These are phyloP conservation scores for Drosophila grimshawi DNA, from an alignment of 1,140 invertebrate species.

Conservation along the genomic window DNA sequence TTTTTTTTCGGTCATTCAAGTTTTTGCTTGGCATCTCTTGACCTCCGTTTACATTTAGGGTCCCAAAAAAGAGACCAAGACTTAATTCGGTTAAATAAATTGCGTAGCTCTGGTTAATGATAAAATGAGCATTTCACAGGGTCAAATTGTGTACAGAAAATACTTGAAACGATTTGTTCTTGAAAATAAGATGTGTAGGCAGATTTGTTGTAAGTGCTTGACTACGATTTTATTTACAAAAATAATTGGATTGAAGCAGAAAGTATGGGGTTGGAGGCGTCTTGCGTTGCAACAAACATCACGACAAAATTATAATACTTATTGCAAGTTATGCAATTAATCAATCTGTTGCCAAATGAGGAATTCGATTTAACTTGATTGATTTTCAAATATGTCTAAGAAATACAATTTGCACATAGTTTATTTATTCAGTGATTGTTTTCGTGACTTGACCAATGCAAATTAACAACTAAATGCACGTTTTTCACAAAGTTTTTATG, in stretches of 20 bases:
- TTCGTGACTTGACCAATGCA: background rate
- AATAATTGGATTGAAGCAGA: background rate
- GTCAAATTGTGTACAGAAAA: constrained; percentile 7
- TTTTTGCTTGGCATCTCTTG: constrained; percentile 11
- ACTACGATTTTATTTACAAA: background rate
- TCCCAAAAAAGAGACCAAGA: constrained; percentile 10
- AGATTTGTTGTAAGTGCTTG: constrained; percentile 9
- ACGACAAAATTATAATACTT: background rate
- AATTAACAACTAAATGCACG: background rate
- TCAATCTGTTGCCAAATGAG: no score
- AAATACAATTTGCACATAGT: background rate
- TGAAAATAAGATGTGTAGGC: constrained; percentile 20
- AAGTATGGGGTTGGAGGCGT: no score
- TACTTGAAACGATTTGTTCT: constrained; percentile 16
- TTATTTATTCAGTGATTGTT: constrained; percentile 2
- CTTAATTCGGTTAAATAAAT: background rate
- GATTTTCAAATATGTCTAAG: background rate
- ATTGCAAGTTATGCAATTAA: no score
- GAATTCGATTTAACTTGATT: no score
- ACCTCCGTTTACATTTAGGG: constrained; percentile 34
- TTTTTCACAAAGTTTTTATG: background rate
- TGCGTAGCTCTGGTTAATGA: background rate
- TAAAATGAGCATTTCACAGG: constrained; percentile 4
- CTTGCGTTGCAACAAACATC: background rate
- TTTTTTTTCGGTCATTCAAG: constrained; percentile 14